Evolutionary conservation across 2,888 invertebrate species (phyloP), one percentile per base, ranked within the genome.

Genomic region (Hyposoter didymator): DNA sequence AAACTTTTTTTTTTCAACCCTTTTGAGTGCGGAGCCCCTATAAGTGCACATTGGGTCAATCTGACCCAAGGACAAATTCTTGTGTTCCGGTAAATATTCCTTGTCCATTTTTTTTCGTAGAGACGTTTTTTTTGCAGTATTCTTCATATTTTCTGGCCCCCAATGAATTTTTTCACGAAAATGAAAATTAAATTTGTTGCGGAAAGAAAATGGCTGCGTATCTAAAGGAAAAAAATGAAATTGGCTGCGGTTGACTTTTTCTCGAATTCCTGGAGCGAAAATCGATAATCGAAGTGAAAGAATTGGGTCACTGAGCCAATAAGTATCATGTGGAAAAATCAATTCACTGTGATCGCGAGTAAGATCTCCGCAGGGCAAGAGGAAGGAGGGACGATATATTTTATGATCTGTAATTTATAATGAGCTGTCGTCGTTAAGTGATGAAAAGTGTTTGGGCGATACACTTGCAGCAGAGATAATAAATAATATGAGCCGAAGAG

Each of bases 351-450:
- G 55, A 52, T n/a, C 14, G 14, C 4, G 17, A 5, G 1, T 52
- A 1, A 28, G 28, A 28, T 5, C 47, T 47, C n/a, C n/a, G 22
- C 28, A 28, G 35, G 17, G 66, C 45, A 2, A 14, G 19, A 32
- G 32, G 28, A 28, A 55, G 39, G 32, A 74, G 32, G 19, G 62
- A 45, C 47, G 14, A 32, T n/a, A 43, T 28, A 14, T 47, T 74
- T 75, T 64, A 67, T 75, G 28, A 59, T 78, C 62, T 72, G 67
- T 73, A 85, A 87, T 88, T 86, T 84, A 87, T 84, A 87, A 84
- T 84, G 79, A 79, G 72, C 87, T 87, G 88, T 85, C 87, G 84
- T 84, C 85, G 79, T 85, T 86, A 86, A 85, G 72, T 66, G 84
- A 87, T 84, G 55, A 80, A 83, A 83, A 84, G 78, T 59, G 74